Evolutionary conservation across 2,797 vertebrate genomes (phyloP).

Genomic region (Muraenolepis orangiensis): DNA sequence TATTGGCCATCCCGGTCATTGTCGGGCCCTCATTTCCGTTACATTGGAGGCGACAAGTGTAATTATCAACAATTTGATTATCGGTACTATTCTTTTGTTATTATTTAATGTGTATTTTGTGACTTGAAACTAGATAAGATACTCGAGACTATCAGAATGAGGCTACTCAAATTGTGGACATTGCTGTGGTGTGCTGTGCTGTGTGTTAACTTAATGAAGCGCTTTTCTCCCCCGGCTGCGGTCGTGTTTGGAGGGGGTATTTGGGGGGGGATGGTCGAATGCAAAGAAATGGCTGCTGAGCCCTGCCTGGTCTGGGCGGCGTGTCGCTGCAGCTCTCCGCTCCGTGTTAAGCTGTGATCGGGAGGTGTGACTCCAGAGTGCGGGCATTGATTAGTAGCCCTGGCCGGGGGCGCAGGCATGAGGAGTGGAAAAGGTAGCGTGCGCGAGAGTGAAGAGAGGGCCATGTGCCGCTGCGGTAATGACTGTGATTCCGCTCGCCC

Average conservation of each 20-base stretch:
- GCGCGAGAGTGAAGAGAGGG: constrained; percentile 66
- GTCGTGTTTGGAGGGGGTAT: background rate
- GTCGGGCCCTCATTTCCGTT: no score
- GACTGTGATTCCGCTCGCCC: constrained; percentile 74
- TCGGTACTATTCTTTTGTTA: no score
- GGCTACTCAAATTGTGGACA: no score
- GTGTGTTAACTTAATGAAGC: background rate
- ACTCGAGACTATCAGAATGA: no score
- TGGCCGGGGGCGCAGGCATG: constrained; percentile 62
- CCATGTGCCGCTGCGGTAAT: constrained; percentile 77
- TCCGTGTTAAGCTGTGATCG: constrained; percentile 66
- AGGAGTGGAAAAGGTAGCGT: constrained; percentile 60
- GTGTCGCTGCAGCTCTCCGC: constrained; percentile 57
- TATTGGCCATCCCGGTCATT: no score
- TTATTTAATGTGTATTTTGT: no score
- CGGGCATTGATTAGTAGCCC: constrained; percentile 68
- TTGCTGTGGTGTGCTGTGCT: background rate
- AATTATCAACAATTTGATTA: no score
- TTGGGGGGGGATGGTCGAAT: constrained; percentile 14
- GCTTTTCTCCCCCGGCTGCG: background rate
- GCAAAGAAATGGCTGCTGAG: constrained; percentile 65
- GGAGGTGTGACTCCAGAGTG: constrained; percentile 65
- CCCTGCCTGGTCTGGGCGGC: constrained; percentile 42
- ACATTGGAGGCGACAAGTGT: no score
- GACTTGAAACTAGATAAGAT: no score